Conservation (phyloP, 2,888 invertebrate species). For the Drosophila trichaetosa region DNA sequence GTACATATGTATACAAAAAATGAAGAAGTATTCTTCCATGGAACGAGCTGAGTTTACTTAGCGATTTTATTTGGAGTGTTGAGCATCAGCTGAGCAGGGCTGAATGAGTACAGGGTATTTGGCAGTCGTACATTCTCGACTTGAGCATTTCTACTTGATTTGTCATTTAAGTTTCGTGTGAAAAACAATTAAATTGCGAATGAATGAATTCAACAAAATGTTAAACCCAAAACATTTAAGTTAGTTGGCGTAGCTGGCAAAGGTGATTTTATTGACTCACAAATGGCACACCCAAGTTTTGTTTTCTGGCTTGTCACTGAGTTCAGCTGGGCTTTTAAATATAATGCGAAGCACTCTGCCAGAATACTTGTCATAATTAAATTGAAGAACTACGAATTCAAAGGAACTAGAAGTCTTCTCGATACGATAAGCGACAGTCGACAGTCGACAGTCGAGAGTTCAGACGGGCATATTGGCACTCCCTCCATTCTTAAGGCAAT, state of each 20-base stretch:
- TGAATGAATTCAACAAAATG: conserved; percentile 12
- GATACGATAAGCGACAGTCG: background rate
- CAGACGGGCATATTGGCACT: conserved; percentile 7
- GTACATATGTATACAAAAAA: background rate
- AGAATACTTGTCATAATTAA: conserved; percentile 41
- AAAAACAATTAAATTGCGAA: conserved; percentile 22
- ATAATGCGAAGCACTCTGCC: background rate
- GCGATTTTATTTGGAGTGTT: background rate
- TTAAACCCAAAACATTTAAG: conserved; percentile 16
- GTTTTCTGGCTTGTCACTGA: conserved; percentile 3
- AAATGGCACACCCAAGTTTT: conserved; percentile 19
- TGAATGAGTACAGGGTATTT: background rate
- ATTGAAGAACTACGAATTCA: conserved; percentile 43
- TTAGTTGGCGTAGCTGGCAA: conserved; percentile 8
- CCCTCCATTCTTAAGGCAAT: conserved; percentile 34
- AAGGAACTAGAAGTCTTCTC: conserved; percentile 22
- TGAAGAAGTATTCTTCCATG: background rate
- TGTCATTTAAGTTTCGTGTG: conserved; percentile 13
- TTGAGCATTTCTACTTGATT: background rate
- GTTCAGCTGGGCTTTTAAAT: background rate
- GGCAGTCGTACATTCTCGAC: background rate
- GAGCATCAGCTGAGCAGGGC: background rate
- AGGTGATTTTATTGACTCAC: conserved; percentile 27
- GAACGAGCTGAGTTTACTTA: background rate
- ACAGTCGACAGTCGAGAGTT: too few species aligned